Base-by-base conservation (phyloP, 2,113 vertebrate species). In the Lathamus discolor region DNA sequence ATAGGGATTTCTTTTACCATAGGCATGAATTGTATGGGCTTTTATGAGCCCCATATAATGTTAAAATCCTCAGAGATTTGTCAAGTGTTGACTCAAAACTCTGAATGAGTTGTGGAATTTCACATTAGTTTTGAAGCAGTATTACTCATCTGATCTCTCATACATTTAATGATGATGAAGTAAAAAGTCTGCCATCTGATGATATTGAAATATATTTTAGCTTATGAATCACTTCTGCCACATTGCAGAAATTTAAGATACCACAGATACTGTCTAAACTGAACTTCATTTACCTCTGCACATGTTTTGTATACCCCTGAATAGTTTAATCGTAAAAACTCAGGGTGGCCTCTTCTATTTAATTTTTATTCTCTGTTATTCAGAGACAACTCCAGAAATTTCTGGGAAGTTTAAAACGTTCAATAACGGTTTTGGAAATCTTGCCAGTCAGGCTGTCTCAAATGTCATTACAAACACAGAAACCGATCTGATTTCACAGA, bases 301-400 rank as follows among this genome's bases (percentile, higher is more conserved):
- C 4, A 28, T n/a, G 11, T 63, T 73, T 41, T 86, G 9, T 29
- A 77, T 4, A 59, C 9, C 7, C 24, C 78, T 84, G 31, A 20
- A 23, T 29, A 43, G 12, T 63, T 64, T 48, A 68, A 9, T 15
- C 31, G 11, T 18, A 35, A 86, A 89, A 84, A 48, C 10, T 72
- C 49, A 19, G 19, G 7, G 7, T 62, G 28, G 22, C 3, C 28
- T 80, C 18, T 73, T 49, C 54, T 63, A 10, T 51, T 91, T 68
- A 70, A 84, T 89, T 88, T 88, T 95, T 92, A 69, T 92, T 24
- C 64, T 88, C 48, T 81, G 7, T 81, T 93, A 83, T 72, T 81
- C 61, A 69, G 48, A 83, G 17, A 25, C 15, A 79, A 13, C 15
- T 90, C 24, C 62, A 90, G 35, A 93, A 72, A 83, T 68, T 63